Base-by-base conservation (phyloP, 2,797 vertebrate genomes). In the Takifugu ocellatus region DNA sequence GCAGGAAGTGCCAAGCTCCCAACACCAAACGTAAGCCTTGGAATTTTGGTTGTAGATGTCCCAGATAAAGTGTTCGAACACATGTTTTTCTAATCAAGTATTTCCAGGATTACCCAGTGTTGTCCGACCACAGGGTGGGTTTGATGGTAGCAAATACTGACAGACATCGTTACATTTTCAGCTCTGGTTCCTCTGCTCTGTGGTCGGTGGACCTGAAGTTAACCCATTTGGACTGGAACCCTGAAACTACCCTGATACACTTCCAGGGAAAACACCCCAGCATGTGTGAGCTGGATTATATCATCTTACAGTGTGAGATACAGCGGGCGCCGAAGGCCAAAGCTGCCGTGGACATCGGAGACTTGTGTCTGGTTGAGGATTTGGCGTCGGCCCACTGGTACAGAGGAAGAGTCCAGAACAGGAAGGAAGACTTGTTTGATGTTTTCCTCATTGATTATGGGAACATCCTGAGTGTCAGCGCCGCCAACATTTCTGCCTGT, bases 321-420 rank as follows among this genome's bases (percentile, higher is more conserved):
- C 93, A 97, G 9, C 91, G 90, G 55, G 58, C 71, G 1, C 77
- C 84, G 47, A 97, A 98, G 89, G 84, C 65, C 2, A 81, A 80
- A 68, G 75, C 54, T 36, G 69, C 70, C 2, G 49, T 94, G 66
- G 77, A 62, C 2, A 5, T 93, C 4, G 92, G 92, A 53, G 91
- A 92, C 42, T 87, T 90, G 60, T 99, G 95, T 74, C 91, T 99
- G 14, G 94, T 95, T 17, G 91, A 98, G 88, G 95, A 98, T 63
- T 49, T 77, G 21, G 54, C 71, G 11, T 88, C 86, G 68, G 91
- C 89, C 57, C 86, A 61, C 56, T 98, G 96, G 96, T 92, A 92
- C 68, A 92, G 97, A 90, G 95, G 94, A 86, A 91, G 91, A 90
- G 86, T 97, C 67, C 79, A 95, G 61, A 85, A 86, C 61, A 91